Conservation (phyloP, 1,140 invertebrate genomes). For the Ganaspis sp. region DNA sequence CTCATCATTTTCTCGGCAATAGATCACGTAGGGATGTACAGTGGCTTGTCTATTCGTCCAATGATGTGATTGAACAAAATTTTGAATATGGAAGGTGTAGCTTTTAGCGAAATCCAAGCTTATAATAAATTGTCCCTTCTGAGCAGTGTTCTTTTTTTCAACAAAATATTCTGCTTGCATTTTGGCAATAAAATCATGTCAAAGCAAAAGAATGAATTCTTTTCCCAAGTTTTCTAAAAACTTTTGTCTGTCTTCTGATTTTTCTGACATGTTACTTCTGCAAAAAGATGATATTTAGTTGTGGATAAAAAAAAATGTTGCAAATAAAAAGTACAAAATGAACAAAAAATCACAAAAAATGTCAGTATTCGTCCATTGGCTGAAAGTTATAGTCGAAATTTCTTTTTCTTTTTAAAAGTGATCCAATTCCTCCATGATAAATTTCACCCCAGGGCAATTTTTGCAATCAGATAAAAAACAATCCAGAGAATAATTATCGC, state of each 20-base stretch:
- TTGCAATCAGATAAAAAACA: conserved; percentile 39
- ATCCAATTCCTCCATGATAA: conserved; percentile 16
- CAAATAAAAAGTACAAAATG: neutral
- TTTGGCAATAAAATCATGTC: neutral
- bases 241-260: neutral
- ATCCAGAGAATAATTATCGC: neutral
- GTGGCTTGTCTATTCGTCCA: too few relatives aligned
- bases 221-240: neutral
- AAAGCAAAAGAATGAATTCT: neutral
- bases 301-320: conserved; percentile 24
- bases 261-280: neutral
- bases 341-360: neutral
- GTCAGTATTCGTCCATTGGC: conserved; percentile 30
- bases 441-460: conserved; percentile 30
- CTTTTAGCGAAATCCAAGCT: conserved; percentile 33
- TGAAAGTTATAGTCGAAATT: conserved; percentile 8
- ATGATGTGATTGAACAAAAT: too few relatives aligned
- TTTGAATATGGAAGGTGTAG: too few relatives aligned
- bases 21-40: too few relatives aligned
- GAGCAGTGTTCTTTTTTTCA: conserved; percentile 46
- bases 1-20: neutral
- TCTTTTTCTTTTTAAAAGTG: neutral
- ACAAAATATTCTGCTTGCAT: neutral
- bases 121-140: conserved; percentile 32
- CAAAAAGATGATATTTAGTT: conserved; percentile 21